These are phyloP conservation scores for Meteorus sp. DNA, from an alignment of 1,140 invertebrate genomes.

Conservation along the genomic window DNA sequence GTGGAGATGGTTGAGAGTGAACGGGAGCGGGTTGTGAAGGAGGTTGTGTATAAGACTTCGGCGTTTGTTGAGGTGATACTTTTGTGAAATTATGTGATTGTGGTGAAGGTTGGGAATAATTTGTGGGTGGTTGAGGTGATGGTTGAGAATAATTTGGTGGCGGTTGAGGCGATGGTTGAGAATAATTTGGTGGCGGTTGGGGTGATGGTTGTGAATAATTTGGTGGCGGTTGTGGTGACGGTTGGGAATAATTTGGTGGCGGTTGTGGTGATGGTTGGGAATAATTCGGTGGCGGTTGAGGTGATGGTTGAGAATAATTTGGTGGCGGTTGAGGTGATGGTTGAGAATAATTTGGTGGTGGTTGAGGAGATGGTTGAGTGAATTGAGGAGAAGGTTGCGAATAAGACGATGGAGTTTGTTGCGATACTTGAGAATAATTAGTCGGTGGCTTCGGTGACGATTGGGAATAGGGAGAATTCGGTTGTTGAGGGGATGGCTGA, in stretches of 20 bases:
- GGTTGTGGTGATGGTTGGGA: conserved; percentile 46
- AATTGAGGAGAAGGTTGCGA: conserved; percentile 33
- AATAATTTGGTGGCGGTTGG: conserved; percentile 34
- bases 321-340: conserved; percentile 44
- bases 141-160: conserved; percentile 42
- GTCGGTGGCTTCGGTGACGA: conserved; percentile 38
- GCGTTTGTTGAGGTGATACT: conserved; percentile 26
- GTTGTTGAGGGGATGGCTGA: conserved; percentile 42
- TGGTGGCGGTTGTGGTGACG: conserved; percentile 42
- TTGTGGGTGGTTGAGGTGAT: conserved; percentile 42
- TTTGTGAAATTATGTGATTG: conserved; percentile 25
- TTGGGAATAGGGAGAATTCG: conserved; percentile 38
- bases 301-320: conserved; percentile 45
- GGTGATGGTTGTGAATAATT: background rate
- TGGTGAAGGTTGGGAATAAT: conserved; percentile 38
- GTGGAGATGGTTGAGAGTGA: conserved; percentile 43
- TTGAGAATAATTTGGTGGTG: conserved; percentile 40
- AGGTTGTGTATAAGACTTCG: conserved; percentile 26
- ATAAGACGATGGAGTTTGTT: conserved; percentile 26
- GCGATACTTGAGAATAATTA: conserved; percentile 42
- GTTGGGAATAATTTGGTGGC: conserved; percentile 43
- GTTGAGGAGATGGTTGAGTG: conserved; percentile 33
- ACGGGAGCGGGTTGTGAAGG: conserved; percentile 30
- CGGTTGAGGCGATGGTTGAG: conserved; percentile 43
- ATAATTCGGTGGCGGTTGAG: conserved; percentile 39